phyloP scores from a whole-genome alignment of 2,888 invertebrate genomes.

The Acleris holmiana region DNA sequence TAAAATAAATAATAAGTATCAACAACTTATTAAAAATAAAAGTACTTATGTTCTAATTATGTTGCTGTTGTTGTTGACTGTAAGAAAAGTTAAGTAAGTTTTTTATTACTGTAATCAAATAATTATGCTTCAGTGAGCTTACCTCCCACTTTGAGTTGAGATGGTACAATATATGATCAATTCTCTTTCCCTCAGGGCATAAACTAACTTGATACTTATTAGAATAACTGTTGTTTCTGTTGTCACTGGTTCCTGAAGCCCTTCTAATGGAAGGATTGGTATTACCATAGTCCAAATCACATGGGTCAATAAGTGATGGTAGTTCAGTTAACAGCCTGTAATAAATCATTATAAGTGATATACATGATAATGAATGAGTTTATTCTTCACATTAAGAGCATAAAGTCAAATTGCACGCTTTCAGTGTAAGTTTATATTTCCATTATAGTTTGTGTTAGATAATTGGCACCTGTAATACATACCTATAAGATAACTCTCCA shows the following conservation, averaged over 20 bases:
- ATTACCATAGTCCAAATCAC: conserved; percentile 50
- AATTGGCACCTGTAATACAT: no score
- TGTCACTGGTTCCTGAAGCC: conserved; percentile 87
- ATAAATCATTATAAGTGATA: conserved; percentile 20
- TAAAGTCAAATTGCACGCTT: no score
- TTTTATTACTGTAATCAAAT: not conserved
- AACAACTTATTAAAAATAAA: not conserved
- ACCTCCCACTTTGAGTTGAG: conserved; percentile 63
- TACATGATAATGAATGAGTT: no score
- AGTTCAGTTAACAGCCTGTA: conserved; percentile 76
- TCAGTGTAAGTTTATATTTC: no score
- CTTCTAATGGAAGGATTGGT: conserved; percentile 50
- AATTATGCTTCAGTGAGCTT: conserved; percentile 20
- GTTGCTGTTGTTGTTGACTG: no score
- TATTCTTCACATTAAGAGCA: no score
- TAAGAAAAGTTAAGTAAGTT: not conserved
- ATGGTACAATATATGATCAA: conserved; percentile 95
- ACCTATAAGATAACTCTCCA: conserved; percentile 91
- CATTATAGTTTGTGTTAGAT: no score
- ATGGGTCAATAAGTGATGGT: conserved; percentile 69
- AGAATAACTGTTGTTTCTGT: conserved; percentile 92
- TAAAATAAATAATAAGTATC: not conserved
- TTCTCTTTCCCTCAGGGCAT: conserved; percentile 91
- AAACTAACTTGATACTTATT: conserved; percentile 74
- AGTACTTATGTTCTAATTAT: no score